Conservation (phyloP, 1,140 invertebrate genomes). For the Megalopta genalis region DNA sequence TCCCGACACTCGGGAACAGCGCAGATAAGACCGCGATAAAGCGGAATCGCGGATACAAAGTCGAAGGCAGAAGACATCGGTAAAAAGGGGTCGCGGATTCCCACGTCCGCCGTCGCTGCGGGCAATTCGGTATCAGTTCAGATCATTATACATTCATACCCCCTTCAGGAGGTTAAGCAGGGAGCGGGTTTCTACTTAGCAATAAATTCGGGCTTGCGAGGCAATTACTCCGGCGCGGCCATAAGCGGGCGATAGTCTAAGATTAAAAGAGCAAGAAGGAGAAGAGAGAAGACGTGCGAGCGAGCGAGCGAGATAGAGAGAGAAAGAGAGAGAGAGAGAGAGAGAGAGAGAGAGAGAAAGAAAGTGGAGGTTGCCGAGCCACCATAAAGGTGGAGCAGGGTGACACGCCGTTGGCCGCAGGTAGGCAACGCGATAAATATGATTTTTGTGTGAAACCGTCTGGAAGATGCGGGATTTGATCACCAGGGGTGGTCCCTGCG, state of each 20-base stretch:
- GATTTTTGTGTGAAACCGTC: conserved; percentile 76
- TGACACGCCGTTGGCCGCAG: conserved; percentile 56
- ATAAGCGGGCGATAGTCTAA: conserved; percentile 55
- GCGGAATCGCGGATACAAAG: no score
- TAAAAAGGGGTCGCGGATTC: background rate
- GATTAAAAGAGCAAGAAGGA: conserved; percentile 60
- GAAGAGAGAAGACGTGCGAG: background rate
- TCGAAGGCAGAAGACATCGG: no score
- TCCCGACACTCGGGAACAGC: no score
- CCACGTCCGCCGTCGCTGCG: conserved; percentile 16
- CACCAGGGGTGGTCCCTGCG: conserved; percentile 76
- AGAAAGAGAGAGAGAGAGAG: conserved; percentile 40
- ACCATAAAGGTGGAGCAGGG: conserved; percentile 48
- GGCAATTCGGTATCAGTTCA: conserved; percentile 29
- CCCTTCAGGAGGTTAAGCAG: conserved; percentile 15
- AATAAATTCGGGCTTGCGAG: conserved; percentile 73
- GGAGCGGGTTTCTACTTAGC: conserved; percentile 65
- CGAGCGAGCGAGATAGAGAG: conserved; percentile 46
- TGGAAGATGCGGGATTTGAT: conserved; percentile 70
- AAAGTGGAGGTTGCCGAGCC: background rate
- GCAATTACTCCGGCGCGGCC: conserved; percentile 71
- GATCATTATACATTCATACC: conserved; percentile 52
- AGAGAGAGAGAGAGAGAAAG: conserved; percentile 20
- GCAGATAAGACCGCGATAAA: no score
- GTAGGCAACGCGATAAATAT: conserved; percentile 75